phyloP scores from a whole-genome alignment of 1,140 invertebrate genomes.

The Rhopalosiphum padi region DNA sequence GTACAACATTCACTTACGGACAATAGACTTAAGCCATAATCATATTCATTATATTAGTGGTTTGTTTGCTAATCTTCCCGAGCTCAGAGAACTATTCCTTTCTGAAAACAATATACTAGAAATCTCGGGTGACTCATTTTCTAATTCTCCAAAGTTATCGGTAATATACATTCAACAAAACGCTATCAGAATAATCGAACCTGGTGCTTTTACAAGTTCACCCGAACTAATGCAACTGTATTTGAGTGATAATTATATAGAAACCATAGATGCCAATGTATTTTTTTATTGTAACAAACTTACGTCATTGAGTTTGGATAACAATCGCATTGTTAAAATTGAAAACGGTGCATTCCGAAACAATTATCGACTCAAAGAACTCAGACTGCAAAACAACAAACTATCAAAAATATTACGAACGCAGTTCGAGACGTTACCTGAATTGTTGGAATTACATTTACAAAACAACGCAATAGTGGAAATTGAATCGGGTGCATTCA shows the following conservation, averaged over 20 bases:
- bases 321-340: constrained; percentile 85
- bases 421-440: constrained; percentile 81
- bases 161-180: constrained; percentile 89
- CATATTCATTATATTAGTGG: constrained; percentile 84
- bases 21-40: constrained; percentile 87
- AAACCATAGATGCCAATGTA: constrained; percentile 75
- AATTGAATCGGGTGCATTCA: constrained; percentile 84
- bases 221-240: constrained; percentile 81
- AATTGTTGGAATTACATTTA: constrained; percentile 82
- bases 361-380: constrained; percentile 76
- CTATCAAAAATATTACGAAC: constrained; percentile 76
- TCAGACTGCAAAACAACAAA: constrained; percentile 87
- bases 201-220: constrained; percentile 75
- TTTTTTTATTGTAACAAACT: constrained; percentile 78
- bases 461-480: constrained; percentile 84
- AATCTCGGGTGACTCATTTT: constrained; percentile 81
- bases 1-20: constrained; percentile 76
- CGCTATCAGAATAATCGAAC: constrained; percentile 78
- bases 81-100: constrained; percentile 81
- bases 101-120: constrained; percentile 90
- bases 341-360: constrained; percentile 80
- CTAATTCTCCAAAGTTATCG: constrained; percentile 75
- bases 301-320: constrained; percentile 85
- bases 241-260: constrained; percentile 85
- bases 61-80: constrained; percentile 78